Percentiles rank a stretch among this genome's conserved stretches.
These are phyloP conservation scores for Agonopterix arenella DNA, from an alignment of 2,888 invertebrate genomes.

Conservation along the genomic window DNA sequence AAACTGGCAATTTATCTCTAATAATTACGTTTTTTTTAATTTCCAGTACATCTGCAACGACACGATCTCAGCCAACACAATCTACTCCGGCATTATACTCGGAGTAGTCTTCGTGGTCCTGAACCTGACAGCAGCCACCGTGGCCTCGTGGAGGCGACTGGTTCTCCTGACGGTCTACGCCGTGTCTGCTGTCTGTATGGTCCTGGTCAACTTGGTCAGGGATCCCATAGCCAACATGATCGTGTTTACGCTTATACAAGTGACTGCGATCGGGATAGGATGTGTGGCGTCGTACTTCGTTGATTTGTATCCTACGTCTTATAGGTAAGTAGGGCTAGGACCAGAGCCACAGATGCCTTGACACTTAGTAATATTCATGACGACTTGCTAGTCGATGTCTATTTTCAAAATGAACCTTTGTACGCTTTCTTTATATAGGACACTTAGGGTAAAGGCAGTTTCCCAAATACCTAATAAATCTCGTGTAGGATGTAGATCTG, in stretches of 20 bases:
- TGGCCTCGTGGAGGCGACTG: conserved; percentile 66
- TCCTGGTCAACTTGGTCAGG: conserved; percentile 61
- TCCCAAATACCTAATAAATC: too few species aligned
- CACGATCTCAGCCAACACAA: conserved; percentile 69
- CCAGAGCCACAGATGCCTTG: too few species aligned
- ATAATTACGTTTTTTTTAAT: not conserved
- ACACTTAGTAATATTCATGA: too few species aligned
- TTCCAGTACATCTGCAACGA: conserved; percentile 51
- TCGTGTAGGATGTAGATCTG: too few species aligned
- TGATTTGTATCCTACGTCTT: conserved; percentile 45
- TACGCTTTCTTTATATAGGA: too few species aligned
- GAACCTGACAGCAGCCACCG: conserved; percentile 57
- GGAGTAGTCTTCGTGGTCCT: conserved; percentile 74
- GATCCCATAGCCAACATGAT: conserved; percentile 34
- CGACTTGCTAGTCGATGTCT: too few species aligned
- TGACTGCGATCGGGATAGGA: conserved; percentile 32
- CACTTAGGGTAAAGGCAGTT: too few species aligned
- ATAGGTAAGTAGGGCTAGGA: conserved; percentile 26
- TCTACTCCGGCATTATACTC: conserved; percentile 76
- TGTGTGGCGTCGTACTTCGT: conserved; percentile 40
- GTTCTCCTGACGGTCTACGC: conserved; percentile 54
- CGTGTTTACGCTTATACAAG: conserved; percentile 39
- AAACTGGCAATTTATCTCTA: not conserved
- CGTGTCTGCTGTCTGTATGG: conserved; percentile 66
- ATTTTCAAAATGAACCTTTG: too few species aligned